Evolutionary conservation across 2,113 vertebrate genomes (phyloP).

Genomic region (Pavo muticus): DNA sequence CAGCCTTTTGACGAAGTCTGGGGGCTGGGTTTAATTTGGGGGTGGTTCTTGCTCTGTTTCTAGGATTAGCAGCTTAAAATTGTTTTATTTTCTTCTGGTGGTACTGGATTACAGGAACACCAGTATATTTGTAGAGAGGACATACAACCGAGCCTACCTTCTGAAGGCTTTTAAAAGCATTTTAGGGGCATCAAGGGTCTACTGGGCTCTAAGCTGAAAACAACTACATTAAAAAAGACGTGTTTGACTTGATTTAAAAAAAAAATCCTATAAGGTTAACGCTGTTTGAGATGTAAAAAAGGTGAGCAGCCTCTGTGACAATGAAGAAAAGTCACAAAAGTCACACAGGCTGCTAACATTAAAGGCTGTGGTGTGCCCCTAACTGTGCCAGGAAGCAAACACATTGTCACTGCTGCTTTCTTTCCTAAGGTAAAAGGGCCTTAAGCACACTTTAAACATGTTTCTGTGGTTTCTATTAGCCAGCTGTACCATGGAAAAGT

Average conservation of each 20-base stretch:
- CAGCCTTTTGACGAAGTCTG: conserved; percentile 22
- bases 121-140: not conserved
- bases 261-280: not conserved
- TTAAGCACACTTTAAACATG: not conserved
- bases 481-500: not conserved
- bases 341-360: not conserved
- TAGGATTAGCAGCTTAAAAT: conserved; percentile 38
- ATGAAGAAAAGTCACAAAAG: not conserved
- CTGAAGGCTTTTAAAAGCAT: not conserved
- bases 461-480: not conserved
- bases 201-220: not conserved
- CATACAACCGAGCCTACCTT: not conserved
- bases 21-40: not conserved
- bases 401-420: not conserved
- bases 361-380: not conserved
- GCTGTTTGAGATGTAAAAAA: not conserved
- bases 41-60: not conserved
- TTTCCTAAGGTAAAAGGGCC: not conserved
- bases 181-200: not conserved
- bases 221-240: not conserved
- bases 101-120: conserved; percentile 29
- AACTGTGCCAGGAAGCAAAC: not conserved
- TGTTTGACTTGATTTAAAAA: not conserved
- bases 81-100: conserved; percentile 36
- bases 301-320: not conserved